Conservation (phyloP, 2,113 vertebrate species). For the Pycnonotus jocosus region DNA sequence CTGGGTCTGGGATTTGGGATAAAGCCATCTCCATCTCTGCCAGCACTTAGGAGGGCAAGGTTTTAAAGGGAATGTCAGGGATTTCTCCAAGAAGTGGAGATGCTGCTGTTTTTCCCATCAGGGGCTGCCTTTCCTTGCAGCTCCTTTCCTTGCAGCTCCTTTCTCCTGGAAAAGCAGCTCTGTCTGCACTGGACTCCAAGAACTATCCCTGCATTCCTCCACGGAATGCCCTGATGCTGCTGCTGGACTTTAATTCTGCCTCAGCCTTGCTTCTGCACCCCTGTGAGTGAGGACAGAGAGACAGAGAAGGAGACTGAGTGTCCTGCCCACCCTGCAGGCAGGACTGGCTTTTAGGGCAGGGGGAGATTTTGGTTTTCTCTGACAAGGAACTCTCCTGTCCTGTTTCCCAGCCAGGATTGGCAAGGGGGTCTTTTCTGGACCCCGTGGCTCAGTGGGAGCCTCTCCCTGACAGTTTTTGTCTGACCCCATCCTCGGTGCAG, state of each 20-base stretch:
- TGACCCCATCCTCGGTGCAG: not conserved
- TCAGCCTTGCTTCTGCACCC: not conserved
- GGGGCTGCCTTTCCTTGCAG: not conserved
- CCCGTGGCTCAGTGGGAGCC: rapidly evolving
- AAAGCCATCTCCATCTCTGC: not conserved
- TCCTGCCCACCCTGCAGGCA: not conserved
- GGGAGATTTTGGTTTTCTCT: not conserved
- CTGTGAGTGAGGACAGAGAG: not conserved
- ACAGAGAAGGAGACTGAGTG: not conserved
- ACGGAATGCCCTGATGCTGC: not conserved
- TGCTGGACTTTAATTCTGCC: not conserved
- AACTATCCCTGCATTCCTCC: rapidly evolving
- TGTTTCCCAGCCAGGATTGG: not conserved
- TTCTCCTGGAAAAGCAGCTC: not conserved
- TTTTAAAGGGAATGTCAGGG: not conserved
- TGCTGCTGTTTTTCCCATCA: not conserved
- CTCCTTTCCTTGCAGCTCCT: not conserved
- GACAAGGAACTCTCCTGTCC: not conserved
- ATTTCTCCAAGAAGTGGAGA: not conserved
- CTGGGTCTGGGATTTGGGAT: not conserved
- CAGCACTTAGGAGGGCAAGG: not conserved
- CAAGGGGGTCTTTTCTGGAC: no score
- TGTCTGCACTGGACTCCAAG: no score
- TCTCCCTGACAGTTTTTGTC: not conserved
- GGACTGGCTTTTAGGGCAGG: no score